phyloP scores from a whole-genome alignment of 2,113 vertebrate species.

The Sciurus niger region DNA sequence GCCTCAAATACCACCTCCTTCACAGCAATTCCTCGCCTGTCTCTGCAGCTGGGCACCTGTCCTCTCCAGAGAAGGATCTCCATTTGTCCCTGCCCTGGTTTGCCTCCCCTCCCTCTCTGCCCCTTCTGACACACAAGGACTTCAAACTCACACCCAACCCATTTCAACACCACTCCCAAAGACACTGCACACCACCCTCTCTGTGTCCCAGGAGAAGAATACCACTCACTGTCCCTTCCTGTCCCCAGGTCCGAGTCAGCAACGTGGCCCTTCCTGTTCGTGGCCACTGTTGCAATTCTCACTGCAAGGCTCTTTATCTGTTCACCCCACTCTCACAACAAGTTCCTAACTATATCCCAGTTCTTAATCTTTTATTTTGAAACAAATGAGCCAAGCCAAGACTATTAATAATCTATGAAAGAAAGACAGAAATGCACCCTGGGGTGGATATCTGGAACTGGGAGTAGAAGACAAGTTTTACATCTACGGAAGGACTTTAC shows the following conservation, averaged over 20 bases:
- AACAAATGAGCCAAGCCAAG: neutral
- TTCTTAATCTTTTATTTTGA: neutral
- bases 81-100: rapidly evolving
- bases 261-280: rapidly evolving
- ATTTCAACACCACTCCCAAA: neutral
- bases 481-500: neutral
- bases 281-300: neutral
- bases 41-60: rapidly evolving
- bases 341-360: neutral
- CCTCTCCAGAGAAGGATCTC: neutral
- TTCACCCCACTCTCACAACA: neutral
- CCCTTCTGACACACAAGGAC: too few species aligned
- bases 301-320: neutral
- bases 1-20: neutral
- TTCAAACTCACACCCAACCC: neutral
- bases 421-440: neutral
- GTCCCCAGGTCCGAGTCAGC: neutral
- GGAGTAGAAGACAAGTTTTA: neutral
- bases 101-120: too few species aligned
- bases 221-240: neutral
- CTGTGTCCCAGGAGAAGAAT: neutral
- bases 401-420: neutral
- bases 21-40: neutral
- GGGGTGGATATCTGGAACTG: neutral
- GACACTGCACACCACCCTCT: neutral